Base-by-base conservation (phyloP, 2,797 vertebrate genomes). In the Scleropages formosus region DNA sequence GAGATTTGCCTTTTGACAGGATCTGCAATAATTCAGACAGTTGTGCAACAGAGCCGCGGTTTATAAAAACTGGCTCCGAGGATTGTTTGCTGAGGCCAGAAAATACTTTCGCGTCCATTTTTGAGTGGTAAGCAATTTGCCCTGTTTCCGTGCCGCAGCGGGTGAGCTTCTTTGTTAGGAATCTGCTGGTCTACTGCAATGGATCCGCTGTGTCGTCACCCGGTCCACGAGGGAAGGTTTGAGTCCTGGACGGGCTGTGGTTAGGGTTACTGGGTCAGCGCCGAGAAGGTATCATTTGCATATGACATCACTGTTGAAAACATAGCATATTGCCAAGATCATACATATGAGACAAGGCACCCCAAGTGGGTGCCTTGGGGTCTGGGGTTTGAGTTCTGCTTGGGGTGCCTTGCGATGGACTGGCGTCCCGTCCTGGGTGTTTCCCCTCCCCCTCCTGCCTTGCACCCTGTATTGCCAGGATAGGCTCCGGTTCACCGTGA, bases 21-120 rank as follows among this genome's bases (percentile, higher is more conserved):
- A 60, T 59, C 53, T n/a, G 31, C 12, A 31, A 46, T 44, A 68
- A 75, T 47, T 59, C n/a, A 24, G 8, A 9, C 53, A 75, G 63
- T 65, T 39, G 64, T 12, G 15, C 53, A 51, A 39, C 31, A 39
- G 31, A 39, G n/a, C n/a, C n/a, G 46, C 51, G 66, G 46, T 18
- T 69, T 24, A 20, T 47, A 26, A 69, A 26, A 22, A n/a, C 13
- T 68, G 20, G 64, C 39, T 60, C 47, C 15, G 46, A 27, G 53
- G n/a, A 46, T 68, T 12, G 46, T 47, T 12, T 75, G 53, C n/a
- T 7, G 53, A n/a, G 65, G 31, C 31, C 31, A 39, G 31, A 39
- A 39, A 39, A 39, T 2, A n/a, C n/a, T 67, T 46, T 75, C 27
- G 51, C 67, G 16, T 12, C 20, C 51, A 68, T 47, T 13, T 72